Percentiles rank a stretch among this genome's conserved stretches.
Evolutionary conservation across 2,888 invertebrate species (phyloP).

Genomic region (Pachymerium ferrugineum): DNA sequence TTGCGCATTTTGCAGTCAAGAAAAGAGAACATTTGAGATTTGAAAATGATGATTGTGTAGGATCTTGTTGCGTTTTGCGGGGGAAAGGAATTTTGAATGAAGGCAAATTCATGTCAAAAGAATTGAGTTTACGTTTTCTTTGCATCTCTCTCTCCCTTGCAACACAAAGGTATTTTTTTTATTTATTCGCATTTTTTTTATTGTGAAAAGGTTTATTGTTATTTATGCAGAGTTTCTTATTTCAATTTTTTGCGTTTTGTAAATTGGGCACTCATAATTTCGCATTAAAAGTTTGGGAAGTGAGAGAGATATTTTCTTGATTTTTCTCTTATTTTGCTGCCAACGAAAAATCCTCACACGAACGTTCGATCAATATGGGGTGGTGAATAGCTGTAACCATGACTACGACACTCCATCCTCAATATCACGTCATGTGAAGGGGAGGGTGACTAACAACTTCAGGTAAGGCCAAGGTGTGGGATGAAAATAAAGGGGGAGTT

Average conservation of each 20-base stretch:
- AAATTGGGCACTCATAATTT: neutral
- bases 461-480: constrained; percentile 18
- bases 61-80: constrained; percentile 6
- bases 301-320: neutral
- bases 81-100: neutral
- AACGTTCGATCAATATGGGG: constrained; percentile 18
- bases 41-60: constrained; percentile 17
- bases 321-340: neutral
- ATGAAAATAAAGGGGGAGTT: neutral
- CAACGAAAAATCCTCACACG: constrained; percentile 12
- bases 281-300: neutral
- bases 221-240: neutral
- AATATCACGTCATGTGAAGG: constrained; percentile 11
- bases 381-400: constrained; percentile 19
- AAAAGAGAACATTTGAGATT: constrained; percentile 1
- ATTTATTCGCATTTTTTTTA: neutral
- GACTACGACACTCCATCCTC: constrained; percentile 16
- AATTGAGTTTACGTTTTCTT: neutral
- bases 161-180: neutral
- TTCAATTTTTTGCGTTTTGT: neutral
- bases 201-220: neutral
- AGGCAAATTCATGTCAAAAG: neutral
- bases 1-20: constrained; percentile 20
- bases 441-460: constrained; percentile 14
- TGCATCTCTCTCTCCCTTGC: too few relatives aligned